These are phyloP conservation scores for Pelochelys cantorii DNA, from an alignment of 2,797 vertebrate genomes.

Conservation along the genomic window DNA sequence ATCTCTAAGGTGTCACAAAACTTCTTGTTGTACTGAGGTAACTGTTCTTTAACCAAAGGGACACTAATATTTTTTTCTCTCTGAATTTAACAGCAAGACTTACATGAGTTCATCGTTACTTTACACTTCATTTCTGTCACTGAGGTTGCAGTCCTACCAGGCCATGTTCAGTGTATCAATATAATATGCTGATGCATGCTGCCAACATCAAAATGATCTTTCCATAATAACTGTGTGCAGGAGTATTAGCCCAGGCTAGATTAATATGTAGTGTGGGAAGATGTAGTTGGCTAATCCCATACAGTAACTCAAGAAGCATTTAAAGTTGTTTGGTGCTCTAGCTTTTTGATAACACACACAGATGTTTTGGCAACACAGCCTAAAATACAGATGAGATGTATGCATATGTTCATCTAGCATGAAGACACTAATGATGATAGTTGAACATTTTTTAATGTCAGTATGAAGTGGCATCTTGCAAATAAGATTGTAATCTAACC, in stretches of 20 bases:
- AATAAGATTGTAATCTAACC: constrained; percentile 6
- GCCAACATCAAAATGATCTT: not conserved
- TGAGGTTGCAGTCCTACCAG: constrained; percentile 4
- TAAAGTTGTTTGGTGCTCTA: not conserved
- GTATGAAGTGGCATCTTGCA: not conserved
- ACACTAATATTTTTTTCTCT: constrained; percentile 37
- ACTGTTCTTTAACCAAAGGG: constrained; percentile 26
- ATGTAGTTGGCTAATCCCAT: not conserved
- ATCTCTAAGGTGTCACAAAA: too few relatives aligned
- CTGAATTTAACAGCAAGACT: not conserved
- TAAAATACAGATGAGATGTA: not conserved
- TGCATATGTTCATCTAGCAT: not conserved
- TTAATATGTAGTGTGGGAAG: not conserved
- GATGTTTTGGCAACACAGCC: not conserved
- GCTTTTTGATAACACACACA: not conserved
- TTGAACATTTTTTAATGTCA: not conserved
- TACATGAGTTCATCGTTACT: constrained; percentile 22
- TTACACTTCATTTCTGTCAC: constrained; percentile 23
- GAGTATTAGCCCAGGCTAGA: not conserved
- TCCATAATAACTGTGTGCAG: not conserved
- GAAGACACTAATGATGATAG: not conserved
- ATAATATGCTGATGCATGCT: constrained; percentile 28
- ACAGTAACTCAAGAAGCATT: not conserved
- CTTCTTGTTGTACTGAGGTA: constrained; percentile 1
- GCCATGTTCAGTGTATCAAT: constrained; percentile 20